Conservation (phyloP, 1,140 invertebrate genomes). For the Zaprionus capensis region DNA sequence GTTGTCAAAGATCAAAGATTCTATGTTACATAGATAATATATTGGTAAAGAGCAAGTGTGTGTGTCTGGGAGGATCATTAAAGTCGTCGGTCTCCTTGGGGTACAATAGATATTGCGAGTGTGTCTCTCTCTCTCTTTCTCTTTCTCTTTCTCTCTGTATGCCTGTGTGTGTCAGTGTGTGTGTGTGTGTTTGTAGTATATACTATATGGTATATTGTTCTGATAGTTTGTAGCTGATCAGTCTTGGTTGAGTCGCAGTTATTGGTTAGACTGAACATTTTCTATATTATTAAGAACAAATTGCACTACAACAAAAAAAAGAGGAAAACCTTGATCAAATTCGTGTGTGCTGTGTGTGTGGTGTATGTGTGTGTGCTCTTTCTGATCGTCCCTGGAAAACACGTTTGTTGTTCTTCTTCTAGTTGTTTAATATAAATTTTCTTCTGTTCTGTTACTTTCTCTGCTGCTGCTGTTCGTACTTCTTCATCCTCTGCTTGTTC, state of each 20-base stretch:
- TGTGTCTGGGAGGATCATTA: neutral
- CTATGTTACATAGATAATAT: conserved; percentile 13
- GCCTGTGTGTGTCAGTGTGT: neutral
- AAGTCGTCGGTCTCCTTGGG: neutral
- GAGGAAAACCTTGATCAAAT: neutral
- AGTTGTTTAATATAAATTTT: neutral
- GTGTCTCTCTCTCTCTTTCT: neutral
- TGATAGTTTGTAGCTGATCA: conserved; percentile 8
- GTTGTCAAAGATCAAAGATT: conserved; percentile 13
- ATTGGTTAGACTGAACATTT: conserved; percentile 10
- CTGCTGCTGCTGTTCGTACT: neutral
- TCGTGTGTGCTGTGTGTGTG: neutral
- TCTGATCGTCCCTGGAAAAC: conserved; percentile 4
- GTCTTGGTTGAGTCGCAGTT: conserved; percentile 7
- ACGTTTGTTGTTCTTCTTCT: neutral
- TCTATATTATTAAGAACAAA: neutral
- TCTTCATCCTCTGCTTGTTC: neutral
- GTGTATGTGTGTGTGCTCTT: neutral
- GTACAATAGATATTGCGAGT: conserved; percentile 2
- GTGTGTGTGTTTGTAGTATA: neutral
- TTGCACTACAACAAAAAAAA: conserved; percentile 3
- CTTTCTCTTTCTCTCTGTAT: neutral
- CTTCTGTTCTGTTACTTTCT: neutral
- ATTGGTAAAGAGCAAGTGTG: neutral
- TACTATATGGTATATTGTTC: conserved; percentile 1